Evolutionary conservation across 2,797 vertebrate species (phyloP).

Genomic region (Cuculus canorus): DNA sequence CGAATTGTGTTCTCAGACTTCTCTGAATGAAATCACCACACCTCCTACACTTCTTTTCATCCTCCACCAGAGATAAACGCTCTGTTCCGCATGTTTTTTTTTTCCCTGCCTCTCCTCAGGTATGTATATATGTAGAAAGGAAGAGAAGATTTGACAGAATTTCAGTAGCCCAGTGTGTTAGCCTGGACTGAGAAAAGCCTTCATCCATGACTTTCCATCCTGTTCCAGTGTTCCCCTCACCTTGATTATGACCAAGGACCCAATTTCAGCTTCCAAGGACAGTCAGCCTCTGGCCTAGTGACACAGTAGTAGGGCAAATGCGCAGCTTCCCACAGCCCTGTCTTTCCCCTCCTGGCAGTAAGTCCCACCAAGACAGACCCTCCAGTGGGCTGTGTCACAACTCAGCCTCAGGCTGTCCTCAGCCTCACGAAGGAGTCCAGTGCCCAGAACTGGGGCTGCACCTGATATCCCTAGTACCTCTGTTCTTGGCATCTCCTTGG

Average conservation of each 20-base stretch:
- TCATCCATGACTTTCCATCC: background rate
- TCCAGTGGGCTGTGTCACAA: background rate
- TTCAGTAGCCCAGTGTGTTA: background rate
- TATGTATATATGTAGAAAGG: background rate
- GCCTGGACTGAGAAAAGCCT: background rate
- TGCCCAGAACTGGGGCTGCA: accelerated
- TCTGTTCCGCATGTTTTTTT: background rate
- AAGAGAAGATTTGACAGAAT: background rate
- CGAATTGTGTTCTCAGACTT: background rate
- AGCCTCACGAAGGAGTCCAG: accelerated
- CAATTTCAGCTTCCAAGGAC: background rate
- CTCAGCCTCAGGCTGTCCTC: background rate
- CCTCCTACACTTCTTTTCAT: background rate
- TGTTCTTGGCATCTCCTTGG: background rate
- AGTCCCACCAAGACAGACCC: accelerated
- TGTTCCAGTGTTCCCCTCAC: accelerated
- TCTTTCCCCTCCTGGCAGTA: accelerated
- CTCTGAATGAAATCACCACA: background rate
- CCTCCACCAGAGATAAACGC: background rate
- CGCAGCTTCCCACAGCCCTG: background rate
- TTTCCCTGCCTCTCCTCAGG: background rate
- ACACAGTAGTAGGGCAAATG: accelerated
- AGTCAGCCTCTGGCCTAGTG: no score
- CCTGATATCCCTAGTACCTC: no score
- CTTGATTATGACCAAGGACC: no score